These are phyloP conservation scores for Brachycybe producta DNA, from an alignment of 2,888 invertebrate genomes.

Conservation along the genomic window DNA sequence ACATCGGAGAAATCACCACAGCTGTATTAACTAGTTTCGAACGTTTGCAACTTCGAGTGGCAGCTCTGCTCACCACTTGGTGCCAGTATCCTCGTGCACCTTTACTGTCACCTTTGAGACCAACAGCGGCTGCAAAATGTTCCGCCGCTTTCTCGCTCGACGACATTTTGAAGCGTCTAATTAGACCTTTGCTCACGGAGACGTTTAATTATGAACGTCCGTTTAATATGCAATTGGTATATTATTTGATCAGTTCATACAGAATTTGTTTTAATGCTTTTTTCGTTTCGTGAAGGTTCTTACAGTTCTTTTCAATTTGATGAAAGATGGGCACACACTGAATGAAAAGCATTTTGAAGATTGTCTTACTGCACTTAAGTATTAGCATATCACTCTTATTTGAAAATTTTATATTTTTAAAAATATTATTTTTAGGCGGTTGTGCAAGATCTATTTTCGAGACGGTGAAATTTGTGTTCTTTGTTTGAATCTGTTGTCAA, in stretches of 20 bases:
- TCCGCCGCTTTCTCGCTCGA: neutral
- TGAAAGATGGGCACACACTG: neutral
- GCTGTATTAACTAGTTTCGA: neutral
- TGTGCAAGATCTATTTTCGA: constrained; percentile 3
- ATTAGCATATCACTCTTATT: neutral
- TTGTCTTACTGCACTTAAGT: neutral
- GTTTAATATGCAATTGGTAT: neutral
- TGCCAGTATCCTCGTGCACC: neutral
- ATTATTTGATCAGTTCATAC: neutral
- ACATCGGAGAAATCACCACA: too few species aligned
- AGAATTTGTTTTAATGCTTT: neutral
- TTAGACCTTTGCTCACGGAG: neutral
- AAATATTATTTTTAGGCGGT: neutral
- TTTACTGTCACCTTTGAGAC: neutral
- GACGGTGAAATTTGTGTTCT: constrained; percentile 3
- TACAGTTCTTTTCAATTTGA: neutral
- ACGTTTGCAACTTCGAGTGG: neutral
- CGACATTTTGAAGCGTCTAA: neutral
- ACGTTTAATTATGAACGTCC: neutral
- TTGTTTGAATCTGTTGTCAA: neutral
- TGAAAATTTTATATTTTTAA: neutral
- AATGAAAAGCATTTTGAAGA: neutral
- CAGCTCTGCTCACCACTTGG: neutral
- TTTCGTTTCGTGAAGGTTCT: too few species aligned
- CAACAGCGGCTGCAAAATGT: neutral